Evolutionary conservation across 2,113 vertebrate species (phyloP).

Genomic region (Tautogolabrus adspersus): DNA sequence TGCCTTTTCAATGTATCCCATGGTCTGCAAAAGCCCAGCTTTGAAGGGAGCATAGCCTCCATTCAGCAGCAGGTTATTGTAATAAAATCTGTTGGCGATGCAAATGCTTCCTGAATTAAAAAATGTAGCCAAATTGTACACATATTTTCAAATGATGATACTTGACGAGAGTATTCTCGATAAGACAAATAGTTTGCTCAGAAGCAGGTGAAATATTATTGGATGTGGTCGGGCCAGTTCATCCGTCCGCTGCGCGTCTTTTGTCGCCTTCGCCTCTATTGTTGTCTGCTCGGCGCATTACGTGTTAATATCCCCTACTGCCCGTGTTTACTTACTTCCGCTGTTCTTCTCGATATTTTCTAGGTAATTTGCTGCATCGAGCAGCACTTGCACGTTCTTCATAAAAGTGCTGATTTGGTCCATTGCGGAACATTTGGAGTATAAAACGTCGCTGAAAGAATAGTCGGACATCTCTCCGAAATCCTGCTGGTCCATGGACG

Average conservation of each 20-base stretch:
- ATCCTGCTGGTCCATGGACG: slow-evolving; percentile 82
- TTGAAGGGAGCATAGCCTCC: slow-evolving; percentile 15
- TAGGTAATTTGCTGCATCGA: slow-evolving; percentile 93
- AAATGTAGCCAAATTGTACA: background rate
- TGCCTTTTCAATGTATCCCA: background rate
- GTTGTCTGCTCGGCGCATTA: slow-evolving; percentile 82
- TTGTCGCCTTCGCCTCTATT: slow-evolving; percentile 81
- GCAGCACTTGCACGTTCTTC: slow-evolving; percentile 93
- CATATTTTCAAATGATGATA: background rate
- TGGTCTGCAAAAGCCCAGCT: background rate
- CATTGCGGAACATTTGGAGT: slow-evolving; percentile 88
- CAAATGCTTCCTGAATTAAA: background rate
- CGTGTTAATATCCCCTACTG: slow-evolving; percentile 59
- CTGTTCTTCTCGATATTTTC: slow-evolving; percentile 92
- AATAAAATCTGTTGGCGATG: slow-evolving; percentile 13
- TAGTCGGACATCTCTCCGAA: slow-evolving; percentile 85
- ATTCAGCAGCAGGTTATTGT: slow-evolving; percentile 49
- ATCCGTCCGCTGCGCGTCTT: slow-evolving; percentile 74
- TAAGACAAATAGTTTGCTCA: background rate
- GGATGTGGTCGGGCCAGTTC: slow-evolving; percentile 39
- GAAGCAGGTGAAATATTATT: slow-evolving; percentile 53
- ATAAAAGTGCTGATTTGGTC: slow-evolving; percentile 92
- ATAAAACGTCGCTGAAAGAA: slow-evolving; percentile 89
- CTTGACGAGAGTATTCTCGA: background rate
- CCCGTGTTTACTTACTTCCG: slow-evolving; percentile 91